Percentiles rank a stretch among this genome's conserved stretches.
Evolutionary conservation across 2,888 invertebrate species (phyloP).

Genomic region (Thyatira batis): DNA sequence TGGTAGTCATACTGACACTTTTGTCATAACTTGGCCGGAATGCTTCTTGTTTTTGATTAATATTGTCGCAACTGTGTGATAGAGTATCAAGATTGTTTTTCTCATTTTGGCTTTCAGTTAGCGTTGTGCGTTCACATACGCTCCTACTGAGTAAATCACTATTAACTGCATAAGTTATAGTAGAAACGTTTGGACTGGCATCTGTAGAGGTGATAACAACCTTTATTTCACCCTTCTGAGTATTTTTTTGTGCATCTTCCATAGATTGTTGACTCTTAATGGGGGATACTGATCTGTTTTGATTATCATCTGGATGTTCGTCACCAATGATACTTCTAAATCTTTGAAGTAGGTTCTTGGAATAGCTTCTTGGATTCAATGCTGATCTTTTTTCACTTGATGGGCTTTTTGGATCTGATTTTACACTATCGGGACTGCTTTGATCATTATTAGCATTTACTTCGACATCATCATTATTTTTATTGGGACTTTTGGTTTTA

Average conservation of each 20-base stretch:
- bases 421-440: constrained; percentile 58
- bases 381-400: constrained; percentile 67
- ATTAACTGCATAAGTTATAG: constrained; percentile 44
- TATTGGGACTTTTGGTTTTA: constrained; percentile 67
- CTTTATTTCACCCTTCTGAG: constrained; percentile 60
- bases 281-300: constrained; percentile 48
- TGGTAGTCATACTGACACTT: constrained; percentile 64
- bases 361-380: constrained; percentile 72
- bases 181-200: constrained; percentile 56
- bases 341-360: constrained; percentile 73
- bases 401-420: constrained; percentile 68
- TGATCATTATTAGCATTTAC: constrained; percentile 73
- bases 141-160: constrained; percentile 66
- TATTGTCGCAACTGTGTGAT: constrained; percentile 70
- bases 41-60: constrained; percentile 51
- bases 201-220: constrained; percentile 69
- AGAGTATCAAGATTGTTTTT: constrained; percentile 66
- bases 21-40: constrained; percentile 59
- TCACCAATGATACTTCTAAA: constrained; percentile 78
- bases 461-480: constrained; percentile 62
- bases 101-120: constrained; percentile 66
- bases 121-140: constrained; percentile 62
- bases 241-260: constrained; percentile 45
- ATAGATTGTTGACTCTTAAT: constrained; percentile 25
- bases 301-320: constrained; percentile 67